phyloP scores from a whole-genome alignment of 1,140 invertebrate species.

The Steinernema khuongi region DNA sequence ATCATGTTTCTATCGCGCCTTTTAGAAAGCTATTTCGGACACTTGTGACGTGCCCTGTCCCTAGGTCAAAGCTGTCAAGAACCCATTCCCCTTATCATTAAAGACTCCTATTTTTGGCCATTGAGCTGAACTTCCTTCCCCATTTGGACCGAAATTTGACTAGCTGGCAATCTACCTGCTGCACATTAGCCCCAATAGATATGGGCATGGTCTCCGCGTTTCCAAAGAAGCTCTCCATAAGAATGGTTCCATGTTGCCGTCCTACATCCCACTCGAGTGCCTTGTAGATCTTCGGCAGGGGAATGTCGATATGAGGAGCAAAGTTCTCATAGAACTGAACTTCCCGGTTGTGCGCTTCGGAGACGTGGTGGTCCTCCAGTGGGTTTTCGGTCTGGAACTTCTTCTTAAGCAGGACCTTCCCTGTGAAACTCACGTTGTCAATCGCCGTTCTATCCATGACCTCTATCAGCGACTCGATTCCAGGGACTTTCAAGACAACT shows the following conservation, averaged over 20 bases:
- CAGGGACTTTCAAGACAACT: constrained; percentile 13
- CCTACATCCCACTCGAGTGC: neutral
- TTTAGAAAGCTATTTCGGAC: too few species aligned
- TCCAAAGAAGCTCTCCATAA: constrained; percentile 20
- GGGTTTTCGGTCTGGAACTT: neutral
- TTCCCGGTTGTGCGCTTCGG: neutral
- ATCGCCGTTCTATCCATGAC: neutral
- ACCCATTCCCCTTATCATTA: neutral
- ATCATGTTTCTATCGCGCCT: too few species aligned
- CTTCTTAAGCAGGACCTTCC: neutral
- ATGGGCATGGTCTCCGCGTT: neutral
- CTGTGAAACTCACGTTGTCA: neutral
- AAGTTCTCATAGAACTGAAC: constrained; percentile 14
- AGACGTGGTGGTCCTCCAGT: neutral
- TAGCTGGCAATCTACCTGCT: neutral
- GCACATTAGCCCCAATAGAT: neutral
- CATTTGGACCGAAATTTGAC: neutral
- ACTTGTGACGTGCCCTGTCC: too few species aligned
- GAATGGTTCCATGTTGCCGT: neutral
- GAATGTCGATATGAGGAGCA: neutral
- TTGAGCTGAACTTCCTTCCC: too few species aligned
- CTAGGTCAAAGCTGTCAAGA: neutral
- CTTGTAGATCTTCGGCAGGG: neutral
- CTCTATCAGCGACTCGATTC: neutral
- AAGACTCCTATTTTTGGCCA: too few species aligned